Evolutionary conservation across 2,113 vertebrate genomes (phyloP).

Genomic region (Circaetus gallicus): DNA sequence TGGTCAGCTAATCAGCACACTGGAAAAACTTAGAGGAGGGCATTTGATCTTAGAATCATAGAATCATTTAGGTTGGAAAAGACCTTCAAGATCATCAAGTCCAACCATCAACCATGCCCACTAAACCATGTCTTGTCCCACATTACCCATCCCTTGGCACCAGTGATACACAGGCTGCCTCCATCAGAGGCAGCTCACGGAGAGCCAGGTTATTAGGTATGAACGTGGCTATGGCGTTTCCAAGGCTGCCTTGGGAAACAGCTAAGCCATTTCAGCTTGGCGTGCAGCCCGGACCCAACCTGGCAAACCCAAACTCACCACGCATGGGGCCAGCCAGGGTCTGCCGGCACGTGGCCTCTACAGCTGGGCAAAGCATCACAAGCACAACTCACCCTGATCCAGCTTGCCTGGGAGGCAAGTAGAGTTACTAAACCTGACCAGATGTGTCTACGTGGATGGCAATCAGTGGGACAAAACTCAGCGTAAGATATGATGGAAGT

Average conservation of each 20-base stretch:
- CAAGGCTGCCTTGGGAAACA: neutral
- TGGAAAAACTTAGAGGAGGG: neutral
- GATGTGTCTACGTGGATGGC: neutral
- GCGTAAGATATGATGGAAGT: neutral
- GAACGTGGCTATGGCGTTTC: neutral
- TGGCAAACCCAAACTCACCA: neutral
- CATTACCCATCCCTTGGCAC: neutral
- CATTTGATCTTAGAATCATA: neutral
- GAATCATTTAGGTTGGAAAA: too few species aligned
- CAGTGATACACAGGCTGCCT: neutral
- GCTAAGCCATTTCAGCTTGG: neutral
- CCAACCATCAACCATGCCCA: too few species aligned
- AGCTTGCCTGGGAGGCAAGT: neutral
- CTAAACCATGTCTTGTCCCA: neutral
- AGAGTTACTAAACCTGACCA: neutral
- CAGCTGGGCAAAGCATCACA: neutral
- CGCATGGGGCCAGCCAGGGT: neutral
- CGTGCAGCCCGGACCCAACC: neutral
- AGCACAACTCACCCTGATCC: neutral
- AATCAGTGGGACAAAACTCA: neutral
- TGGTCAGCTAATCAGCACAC: neutral
- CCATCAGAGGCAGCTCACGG: neutral
- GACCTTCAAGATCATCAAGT: too few species aligned
- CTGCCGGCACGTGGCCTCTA: neutral
- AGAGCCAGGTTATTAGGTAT: neutral